Evolutionary conservation across 2,888 invertebrate species (phyloP).

Genomic region (Macrophya annulata): DNA sequence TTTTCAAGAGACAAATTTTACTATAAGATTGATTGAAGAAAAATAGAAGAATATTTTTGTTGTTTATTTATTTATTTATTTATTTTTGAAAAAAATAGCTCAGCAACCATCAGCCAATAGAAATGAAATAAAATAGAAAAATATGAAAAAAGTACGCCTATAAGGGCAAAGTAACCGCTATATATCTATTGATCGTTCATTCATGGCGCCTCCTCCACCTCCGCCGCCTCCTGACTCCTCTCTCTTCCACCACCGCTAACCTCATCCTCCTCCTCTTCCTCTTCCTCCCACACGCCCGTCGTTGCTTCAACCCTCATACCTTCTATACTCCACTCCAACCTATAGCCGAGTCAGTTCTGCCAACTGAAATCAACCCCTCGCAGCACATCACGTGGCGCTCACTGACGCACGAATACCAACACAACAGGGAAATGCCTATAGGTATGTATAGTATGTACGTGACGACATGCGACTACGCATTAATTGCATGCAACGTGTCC

Average conservation of each 20-base stretch:
- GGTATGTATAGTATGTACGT: conserved; percentile 30
- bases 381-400: conserved; percentile 68
- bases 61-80: no score
- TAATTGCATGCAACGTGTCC: conserved; percentile 42
- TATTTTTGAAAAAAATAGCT: neutral
- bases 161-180: conserved; percentile 67
- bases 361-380: conserved; percentile 68
- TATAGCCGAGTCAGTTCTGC: conserved; percentile 67
- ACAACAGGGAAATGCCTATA: neutral
- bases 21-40: conserved; percentile 21
- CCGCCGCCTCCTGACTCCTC: conserved; percentile 61
- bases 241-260: conserved; percentile 62
- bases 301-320: conserved; percentile 59
- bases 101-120: neutral
- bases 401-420: conserved; percentile 64
- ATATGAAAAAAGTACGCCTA: conserved; percentile 53
- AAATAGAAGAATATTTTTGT: neutral
- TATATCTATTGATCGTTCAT: conserved; percentile 79
- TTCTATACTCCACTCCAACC: conserved; percentile 53
- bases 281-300: conserved; percentile 58
- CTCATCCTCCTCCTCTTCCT: conserved; percentile 59
- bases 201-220: conserved; percentile 72
- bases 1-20: conserved; percentile 1
- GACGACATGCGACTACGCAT: conserved; percentile 41
- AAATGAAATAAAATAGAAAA: conserved; percentile 28